Percentiles rank a stretch among this genome's conserved stretches.
Conservation (phyloP, 2,113 vertebrate species). For the Amblyornis subalaris region DNA sequence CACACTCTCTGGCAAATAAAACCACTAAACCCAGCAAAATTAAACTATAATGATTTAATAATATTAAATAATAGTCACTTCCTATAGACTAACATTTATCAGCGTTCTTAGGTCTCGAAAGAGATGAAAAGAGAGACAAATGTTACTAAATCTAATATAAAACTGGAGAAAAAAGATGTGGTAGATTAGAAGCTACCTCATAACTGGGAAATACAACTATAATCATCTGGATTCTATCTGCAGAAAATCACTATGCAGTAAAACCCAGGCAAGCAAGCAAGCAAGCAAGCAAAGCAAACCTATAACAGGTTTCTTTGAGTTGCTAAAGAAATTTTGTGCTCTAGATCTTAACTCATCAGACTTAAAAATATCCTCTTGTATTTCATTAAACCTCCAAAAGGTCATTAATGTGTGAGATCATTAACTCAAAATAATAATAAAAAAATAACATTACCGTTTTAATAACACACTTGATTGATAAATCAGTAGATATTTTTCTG, state of each 20-base stretch:
- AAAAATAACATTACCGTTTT: neutral
- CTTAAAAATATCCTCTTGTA: neutral
- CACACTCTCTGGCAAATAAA: neutral
- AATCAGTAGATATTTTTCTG: neutral
- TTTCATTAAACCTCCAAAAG: neutral
- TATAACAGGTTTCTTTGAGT: neutral
- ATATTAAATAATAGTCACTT: neutral
- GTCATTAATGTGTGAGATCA: accelerated
- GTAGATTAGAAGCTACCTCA: neutral
- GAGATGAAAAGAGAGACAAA: neutral
- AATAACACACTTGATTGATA: neutral
- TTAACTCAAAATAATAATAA: neutral
- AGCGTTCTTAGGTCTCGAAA: neutral
- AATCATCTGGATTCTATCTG: neutral
- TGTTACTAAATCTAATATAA: neutral
- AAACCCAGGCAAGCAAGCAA: accelerated
- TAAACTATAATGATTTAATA: neutral
- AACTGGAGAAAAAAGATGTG: neutral
- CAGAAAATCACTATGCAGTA: neutral
- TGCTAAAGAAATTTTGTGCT: neutral
- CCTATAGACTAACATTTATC: neutral
- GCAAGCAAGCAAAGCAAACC: accelerated
- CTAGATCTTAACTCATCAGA: neutral
- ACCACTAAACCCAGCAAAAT: neutral
- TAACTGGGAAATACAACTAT: neutral